Percentiles rank a stretch among this genome's conserved stretches.
phyloP scores from a whole-genome alignment of 1,140 invertebrate genomes.

The Nasonia vitripennis region DNA sequence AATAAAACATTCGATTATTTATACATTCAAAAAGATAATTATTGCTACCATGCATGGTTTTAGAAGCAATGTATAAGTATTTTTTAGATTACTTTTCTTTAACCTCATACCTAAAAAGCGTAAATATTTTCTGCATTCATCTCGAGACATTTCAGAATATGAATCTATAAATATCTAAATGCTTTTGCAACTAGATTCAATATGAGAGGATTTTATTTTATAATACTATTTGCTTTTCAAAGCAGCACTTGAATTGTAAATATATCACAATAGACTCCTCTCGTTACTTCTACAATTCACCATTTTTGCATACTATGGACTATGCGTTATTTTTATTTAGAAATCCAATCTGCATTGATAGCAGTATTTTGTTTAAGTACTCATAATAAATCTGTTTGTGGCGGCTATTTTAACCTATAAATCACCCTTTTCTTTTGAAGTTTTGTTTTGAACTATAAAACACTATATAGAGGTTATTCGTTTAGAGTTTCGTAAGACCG shows the following conservation, averaged over 20 bases:
- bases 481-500: no score
- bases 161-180: not conserved
- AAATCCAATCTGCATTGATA: not conserved
- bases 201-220: not conserved
- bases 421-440: not conserved
- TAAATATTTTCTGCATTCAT: slow-evolving; percentile 90
- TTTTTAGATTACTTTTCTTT: not conserved
- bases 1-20: not conserved
- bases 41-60: not conserved
- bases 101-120: slow-evolving; percentile 85
- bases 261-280: not conserved
- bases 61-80: not conserved
- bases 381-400: not conserved
- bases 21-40: not conserved
- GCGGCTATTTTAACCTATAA: slow-evolving; percentile 3
- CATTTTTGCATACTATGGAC: not conserved
- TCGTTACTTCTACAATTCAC: not conserved
- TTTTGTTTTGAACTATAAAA: not conserved
- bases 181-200: not conserved
- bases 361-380: not conserved
- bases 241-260: not conserved
- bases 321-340: not conserved
- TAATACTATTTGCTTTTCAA: not conserved
- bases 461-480: no score
- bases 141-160: slow-evolving; percentile 81